Base-by-base conservation (phyloP, 1,140 invertebrate genomes). In the Drosophila takahashii region DNA sequence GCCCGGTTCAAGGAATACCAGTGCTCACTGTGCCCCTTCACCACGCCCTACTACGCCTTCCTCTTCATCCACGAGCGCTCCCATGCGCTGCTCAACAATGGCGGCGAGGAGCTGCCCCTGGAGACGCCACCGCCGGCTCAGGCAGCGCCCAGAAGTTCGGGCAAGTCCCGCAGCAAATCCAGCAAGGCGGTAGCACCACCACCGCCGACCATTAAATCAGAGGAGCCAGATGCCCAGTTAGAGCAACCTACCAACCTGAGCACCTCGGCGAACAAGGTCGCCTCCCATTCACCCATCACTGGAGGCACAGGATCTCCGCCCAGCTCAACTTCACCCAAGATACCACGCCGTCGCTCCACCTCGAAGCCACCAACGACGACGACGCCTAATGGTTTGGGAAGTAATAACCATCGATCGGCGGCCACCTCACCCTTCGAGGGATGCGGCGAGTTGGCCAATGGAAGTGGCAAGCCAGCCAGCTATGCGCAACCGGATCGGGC, bases 11-110 rank as follows among this genome's bases (percentile, higher is more conserved):
- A 97, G 92, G 95, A 95, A 27, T 98, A 98, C 92, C 95, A 96
- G 47, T 98, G 98, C 92, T 96, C 96, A 1, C 95, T 96, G 81
- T 98, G 98, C 84, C 95, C 96, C 42, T 98, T 98, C 91, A 95
- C 96, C n/a, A 98, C 97, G 15, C 95, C 96, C 56, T 96, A 97
- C 79, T 93, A 98, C 59, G 97, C 97, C 26, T 97, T 98, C 87
- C 93, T 98, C 58, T 97, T 97, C 92, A 95, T 97, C 26, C 97
- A 98, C 93, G 97, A 98, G 89, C 95, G 96, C 76, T 96, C 96
- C 13, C 97, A 98, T 90, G 71, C 92, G 11, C 72, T 90, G 53
- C 83, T 87, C 60, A 89, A 90, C 76, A 74, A 69, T 39, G 57
- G 81, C 47, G 77, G 73, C 32, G 61, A 48, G 0, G 80, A 85